Evolutionary conservation across 2,888 invertebrate species (phyloP).

Genomic region (Fabriciana adippe): DNA sequence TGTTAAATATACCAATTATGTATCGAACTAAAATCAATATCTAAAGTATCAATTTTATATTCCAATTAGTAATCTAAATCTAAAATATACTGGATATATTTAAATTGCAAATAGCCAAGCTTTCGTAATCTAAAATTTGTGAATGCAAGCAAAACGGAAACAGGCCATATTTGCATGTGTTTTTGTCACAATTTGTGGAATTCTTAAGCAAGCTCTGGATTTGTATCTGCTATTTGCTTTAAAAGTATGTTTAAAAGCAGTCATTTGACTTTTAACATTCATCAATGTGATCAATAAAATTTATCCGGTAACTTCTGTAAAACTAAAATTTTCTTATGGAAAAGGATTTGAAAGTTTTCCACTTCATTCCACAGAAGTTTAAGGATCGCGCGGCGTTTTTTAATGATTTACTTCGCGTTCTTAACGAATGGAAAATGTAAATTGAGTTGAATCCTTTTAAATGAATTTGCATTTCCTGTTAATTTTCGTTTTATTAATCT

Average conservation of each 20-base stretch:
- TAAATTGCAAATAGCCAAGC: conserved; percentile 22
- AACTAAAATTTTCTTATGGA: conserved; percentile 9
- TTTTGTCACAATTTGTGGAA: conserved; percentile 28
- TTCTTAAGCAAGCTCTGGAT: conserved; percentile 20
- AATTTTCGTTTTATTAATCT: conserved; percentile 16
- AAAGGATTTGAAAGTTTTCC: conserved; percentile 21
- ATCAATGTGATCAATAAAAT: conserved; percentile 1
- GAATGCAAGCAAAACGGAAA: conserved; percentile 10
- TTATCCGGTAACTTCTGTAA: conserved; percentile 9
- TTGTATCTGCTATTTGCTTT: neutral
- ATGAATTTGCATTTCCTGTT: conserved; percentile 20
- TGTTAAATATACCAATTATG: neutral
- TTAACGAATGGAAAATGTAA: conserved; percentile 24
- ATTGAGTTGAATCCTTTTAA: conserved; percentile 27
- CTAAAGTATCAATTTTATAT: neutral
- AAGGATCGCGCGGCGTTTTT: conserved; percentile 16
- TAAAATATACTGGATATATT: conserved; percentile 8
- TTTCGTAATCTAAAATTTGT: conserved; percentile 16
- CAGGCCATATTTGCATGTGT: conserved; percentile 27
- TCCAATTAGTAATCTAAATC: neutral
- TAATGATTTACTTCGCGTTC: conserved; percentile 23
- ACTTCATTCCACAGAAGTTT: conserved; percentile 18
- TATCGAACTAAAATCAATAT: neutral
- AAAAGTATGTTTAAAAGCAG: neutral
- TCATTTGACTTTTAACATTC: conserved; percentile 3